Percentiles rank a stretch among this genome's conserved stretches.
phyloP scores from a whole-genome alignment of 2,797 vertebrate genomes.

The Sebastes paucispinis region DNA sequence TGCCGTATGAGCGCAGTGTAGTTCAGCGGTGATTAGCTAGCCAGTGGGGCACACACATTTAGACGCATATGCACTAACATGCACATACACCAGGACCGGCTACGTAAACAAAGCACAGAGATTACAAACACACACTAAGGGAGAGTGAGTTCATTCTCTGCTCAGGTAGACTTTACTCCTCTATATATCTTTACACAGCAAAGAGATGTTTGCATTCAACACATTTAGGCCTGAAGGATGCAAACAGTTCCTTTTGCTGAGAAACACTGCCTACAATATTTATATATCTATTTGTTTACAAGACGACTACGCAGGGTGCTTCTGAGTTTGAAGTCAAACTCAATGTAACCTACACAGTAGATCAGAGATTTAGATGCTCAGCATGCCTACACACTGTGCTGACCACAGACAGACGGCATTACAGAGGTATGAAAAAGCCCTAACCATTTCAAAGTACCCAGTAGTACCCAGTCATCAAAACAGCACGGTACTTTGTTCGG shows the following conservation, averaged over 20 bases:
- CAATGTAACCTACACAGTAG: conserved; percentile 2
- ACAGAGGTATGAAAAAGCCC: not conserved
- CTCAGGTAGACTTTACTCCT: not conserved
- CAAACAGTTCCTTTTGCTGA: not conserved
- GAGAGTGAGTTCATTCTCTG: not conserved
- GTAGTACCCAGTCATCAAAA: conserved; percentile 14
- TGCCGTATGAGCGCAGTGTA: too few species aligned
- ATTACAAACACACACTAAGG: not conserved
- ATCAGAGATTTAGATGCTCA: not conserved
- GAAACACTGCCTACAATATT: not conserved
- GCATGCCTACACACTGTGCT: not conserved
- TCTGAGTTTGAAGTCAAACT: not conserved
- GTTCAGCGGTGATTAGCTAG: too few species aligned
- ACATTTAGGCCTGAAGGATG: not conserved
- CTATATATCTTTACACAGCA: not conserved
- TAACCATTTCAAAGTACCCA: conserved; percentile 8
- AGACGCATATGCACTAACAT: too few species aligned
- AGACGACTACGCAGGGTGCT: not conserved
- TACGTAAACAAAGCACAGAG: too few species aligned
- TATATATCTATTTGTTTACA: conserved; percentile 14
- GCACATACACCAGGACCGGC: too few species aligned
- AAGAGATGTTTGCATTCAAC: not conserved
- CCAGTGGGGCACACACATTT: too few species aligned
- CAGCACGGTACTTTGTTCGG: conserved; percentile 20
- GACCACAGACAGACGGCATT: conserved; percentile 20